A percentile compares a stretch with the other conserved stretches of the same genome.
Conservation (phyloP, 2,113 vertebrate species). For the Ochotona curzoniae region DNA sequence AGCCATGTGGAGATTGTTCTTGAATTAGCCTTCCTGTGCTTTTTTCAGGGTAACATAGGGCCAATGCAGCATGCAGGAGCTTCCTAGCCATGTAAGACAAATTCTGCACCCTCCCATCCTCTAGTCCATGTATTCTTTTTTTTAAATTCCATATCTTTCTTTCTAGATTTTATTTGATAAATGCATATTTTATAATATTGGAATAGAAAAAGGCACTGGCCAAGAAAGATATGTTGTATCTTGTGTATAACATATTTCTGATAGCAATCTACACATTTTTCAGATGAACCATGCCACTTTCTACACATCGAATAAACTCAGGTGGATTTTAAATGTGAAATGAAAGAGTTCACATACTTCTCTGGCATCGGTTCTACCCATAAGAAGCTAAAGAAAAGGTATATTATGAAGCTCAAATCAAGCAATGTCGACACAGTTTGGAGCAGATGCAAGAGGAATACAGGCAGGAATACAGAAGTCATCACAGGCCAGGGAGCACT, state of each 20-base stretch:
- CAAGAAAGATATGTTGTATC: background rate
- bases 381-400: background rate
- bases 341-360: background rate
- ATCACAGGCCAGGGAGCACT: rapidly evolving
- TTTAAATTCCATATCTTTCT: no score
- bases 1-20: background rate
- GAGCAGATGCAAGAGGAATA: background rate
- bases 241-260: background rate
- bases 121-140: background rate
- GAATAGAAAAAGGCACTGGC: background rate
- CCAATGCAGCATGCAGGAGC: background rate
- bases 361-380: background rate
- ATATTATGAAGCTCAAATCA: background rate
- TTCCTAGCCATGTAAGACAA: constrained; percentile 8
- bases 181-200: background rate
- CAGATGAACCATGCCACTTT: constrained; percentile 11
- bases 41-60: background rate
- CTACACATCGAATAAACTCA: background rate
- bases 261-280: constrained; percentile 31
- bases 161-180: constrained; percentile 21
- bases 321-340: background rate
- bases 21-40: background rate
- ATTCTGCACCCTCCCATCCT: background rate
- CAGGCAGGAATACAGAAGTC: rapidly evolving
- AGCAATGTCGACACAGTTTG: background rate